These are phyloP conservation scores for Phataginus tetradactyla DNA, from an alignment of 2,797 vertebrate genomes.

Conservation along the genomic window DNA sequence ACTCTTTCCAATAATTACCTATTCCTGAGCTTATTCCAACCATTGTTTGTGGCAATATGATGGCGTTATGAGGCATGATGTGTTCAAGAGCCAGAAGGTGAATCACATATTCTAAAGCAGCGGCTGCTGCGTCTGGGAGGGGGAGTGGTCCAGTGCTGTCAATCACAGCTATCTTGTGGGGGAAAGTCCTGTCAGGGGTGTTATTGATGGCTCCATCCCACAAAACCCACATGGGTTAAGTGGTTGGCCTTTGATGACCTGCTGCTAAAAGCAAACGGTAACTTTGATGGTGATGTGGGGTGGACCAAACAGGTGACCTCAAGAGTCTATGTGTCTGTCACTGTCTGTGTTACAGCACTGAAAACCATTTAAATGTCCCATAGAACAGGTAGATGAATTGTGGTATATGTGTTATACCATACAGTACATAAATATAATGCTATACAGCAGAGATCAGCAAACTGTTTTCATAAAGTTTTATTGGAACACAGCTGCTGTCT, in stretches of 20 bases:
- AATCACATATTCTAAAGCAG: fast-evolving
- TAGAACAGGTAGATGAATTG: neutral
- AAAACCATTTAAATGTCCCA: fast-evolving
- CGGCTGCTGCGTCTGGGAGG: neutral
- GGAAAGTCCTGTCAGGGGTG: fast-evolving
- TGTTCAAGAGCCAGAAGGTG: neutral
- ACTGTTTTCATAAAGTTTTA: neutral
- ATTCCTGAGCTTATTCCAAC: neutral
- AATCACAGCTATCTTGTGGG: neutral
- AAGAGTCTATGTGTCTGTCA: fast-evolving
- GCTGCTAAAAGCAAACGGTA: neutral
- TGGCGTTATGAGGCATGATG: neutral
- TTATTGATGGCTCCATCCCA: neutral
- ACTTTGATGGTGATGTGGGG: neutral
- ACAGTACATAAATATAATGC: fast-evolving
- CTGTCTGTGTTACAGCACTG: neutral
- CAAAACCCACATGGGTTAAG: neutral
- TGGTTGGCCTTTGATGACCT: neutral
- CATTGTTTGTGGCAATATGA: neutral
- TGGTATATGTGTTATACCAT: fast-evolving
- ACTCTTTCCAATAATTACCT: neutral
- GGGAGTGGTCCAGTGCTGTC: fast-evolving
- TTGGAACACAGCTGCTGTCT: neutral
- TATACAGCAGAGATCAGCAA: neutral
- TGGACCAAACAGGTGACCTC: neutral